Percentiles rank a stretch among this genome's conserved stretches.
Conservation (phyloP, 1,140 invertebrate genomes). For the Nebria ingens region DNA sequence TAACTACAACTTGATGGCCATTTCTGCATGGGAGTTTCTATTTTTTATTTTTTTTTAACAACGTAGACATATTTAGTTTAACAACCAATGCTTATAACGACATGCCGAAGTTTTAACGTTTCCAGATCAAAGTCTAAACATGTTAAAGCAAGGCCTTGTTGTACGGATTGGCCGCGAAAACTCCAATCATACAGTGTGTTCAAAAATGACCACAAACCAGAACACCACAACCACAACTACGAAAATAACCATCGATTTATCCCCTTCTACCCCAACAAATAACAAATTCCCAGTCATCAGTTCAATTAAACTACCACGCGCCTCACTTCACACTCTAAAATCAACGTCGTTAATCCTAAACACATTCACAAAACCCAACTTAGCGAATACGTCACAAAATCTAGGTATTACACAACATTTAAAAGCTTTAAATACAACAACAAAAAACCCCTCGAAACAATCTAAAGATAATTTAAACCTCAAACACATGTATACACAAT, state of each 20-base stretch:
- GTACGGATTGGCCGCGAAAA: slow-evolving; percentile 30
- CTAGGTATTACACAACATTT: no score
- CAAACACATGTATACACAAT: no score
- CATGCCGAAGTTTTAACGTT: no score
- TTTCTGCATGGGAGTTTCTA: not conserved
- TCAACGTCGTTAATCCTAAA: slow-evolving; percentile 33
- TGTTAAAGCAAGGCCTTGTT: slow-evolving; percentile 33
- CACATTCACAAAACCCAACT: slow-evolving; percentile 24
- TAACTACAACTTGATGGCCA: not conserved
- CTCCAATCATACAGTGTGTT: slow-evolving; percentile 26
- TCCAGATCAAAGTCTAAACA: slow-evolving; percentile 19
- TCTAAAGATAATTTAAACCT: no score
- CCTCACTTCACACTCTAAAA: slow-evolving; percentile 28
- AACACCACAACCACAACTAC: slow-evolving; percentile 27
- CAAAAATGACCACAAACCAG: slow-evolving; percentile 28
- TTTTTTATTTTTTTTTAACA: not conserved
- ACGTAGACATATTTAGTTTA: not conserved
- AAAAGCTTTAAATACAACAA: slow-evolving; percentile 15
- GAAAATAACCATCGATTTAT: slow-evolving; percentile 36
- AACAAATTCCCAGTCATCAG: slow-evolving; percentile 11
- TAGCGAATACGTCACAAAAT: no score
- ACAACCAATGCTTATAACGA: not conserved
- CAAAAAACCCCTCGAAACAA: slow-evolving; percentile 14
- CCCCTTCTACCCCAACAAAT: slow-evolving; percentile 28
- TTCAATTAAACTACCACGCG: slow-evolving; percentile 13